A percentile compares a stretch with the other conserved stretches of the same genome.
These are phyloP conservation scores for Sphaerophoria rueppellii DNA, from an alignment of 2,888 invertebrate species.

Conservation along the genomic window DNA sequence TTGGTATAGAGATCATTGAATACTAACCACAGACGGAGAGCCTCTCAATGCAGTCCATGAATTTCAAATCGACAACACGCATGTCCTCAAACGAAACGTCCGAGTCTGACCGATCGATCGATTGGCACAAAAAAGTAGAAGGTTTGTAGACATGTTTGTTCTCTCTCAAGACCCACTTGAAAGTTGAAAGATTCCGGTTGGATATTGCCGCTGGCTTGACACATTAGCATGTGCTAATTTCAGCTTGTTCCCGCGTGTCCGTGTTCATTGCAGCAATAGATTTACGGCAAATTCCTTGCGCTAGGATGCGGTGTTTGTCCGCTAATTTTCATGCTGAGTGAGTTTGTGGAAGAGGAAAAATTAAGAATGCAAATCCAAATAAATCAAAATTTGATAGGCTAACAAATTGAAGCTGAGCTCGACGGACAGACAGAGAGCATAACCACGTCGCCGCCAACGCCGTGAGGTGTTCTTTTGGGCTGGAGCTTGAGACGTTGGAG, in stretches of 20 bases:
- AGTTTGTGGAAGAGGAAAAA: conserved; percentile 20
- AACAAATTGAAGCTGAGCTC: conserved; percentile 53
- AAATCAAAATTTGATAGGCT: conserved; percentile 71
- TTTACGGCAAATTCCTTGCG: conserved; percentile 32
- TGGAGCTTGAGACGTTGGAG: neutral
- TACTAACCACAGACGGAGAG: conserved; percentile 54
- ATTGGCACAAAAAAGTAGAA: neutral
- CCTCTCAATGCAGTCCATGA: conserved; percentile 61
- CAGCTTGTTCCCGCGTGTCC: conserved; percentile 24
- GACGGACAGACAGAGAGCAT: no score
- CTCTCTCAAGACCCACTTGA: conserved; percentile 35
- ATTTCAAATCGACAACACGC: conserved; percentile 69
- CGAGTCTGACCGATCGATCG: no score
- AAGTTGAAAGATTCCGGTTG: conserved; percentile 64
- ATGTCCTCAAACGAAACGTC: conserved; percentile 41
- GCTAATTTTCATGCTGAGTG: conserved; percentile 26
- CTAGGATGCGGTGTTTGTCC: neutral
- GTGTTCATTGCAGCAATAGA: conserved; percentile 15
- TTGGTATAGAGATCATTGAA: conserved; percentile 64
- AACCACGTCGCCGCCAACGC: neutral
- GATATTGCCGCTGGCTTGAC: conserved; percentile 59
- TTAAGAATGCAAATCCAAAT: conserved; percentile 69
- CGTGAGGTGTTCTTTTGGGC: conserved; percentile 39
- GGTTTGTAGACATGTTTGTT: conserved; percentile 37
- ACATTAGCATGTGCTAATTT: conserved; percentile 68